Percentiles rank a stretch among this genome's conserved stretches.
These are phyloP conservation scores for Parapsyche elsis DNA, from an alignment of 1,140 invertebrate species.

Conservation along the genomic window DNA sequence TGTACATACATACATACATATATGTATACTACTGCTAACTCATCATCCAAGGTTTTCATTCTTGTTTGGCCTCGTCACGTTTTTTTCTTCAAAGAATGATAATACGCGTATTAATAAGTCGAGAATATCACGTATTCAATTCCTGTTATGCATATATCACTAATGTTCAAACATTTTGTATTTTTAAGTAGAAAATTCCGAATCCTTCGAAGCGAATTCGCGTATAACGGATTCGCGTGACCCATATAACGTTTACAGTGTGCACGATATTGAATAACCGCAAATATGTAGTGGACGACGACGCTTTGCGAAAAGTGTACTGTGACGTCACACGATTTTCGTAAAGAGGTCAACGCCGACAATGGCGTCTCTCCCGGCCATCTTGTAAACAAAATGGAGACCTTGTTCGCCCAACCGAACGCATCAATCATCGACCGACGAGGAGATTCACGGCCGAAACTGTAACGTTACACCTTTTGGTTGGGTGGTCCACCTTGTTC, in stretches of 20 bases:
- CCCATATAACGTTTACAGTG: not conserved
- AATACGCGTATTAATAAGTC: not conserved
- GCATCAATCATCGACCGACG: slow-evolving; percentile 12
- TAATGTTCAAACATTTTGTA: too few species aligned
- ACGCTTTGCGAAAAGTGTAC: slow-evolving; percentile 14
- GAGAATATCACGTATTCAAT: slow-evolving; percentile 8
- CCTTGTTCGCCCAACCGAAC: slow-evolving; percentile 15
- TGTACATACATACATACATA: not conserved
- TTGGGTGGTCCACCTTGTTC: not conserved
- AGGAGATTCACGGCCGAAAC: not conserved
- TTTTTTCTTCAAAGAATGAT: not conserved
- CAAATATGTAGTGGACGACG: not conserved
- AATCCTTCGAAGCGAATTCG: too few species aligned
- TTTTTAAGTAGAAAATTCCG: too few species aligned
- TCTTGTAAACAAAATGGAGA: slow-evolving; percentile 33
- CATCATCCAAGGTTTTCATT: slow-evolving; percentile 8
- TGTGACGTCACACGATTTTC: slow-evolving; percentile 1
- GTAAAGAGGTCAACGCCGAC: slow-evolving; percentile 32
- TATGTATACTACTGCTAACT: not conserved
- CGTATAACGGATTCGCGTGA: too few species aligned
- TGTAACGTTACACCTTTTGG: not conserved
- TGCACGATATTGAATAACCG: slow-evolving; percentile 8
- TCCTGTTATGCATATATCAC: too few species aligned
- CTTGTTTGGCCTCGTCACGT: slow-evolving; percentile 17
- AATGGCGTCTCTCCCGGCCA: slow-evolving; percentile 17